Evolutionary conservation across 2,797 vertebrate genomes (phyloP).

Genomic region (Gallinago solitaria): DNA sequence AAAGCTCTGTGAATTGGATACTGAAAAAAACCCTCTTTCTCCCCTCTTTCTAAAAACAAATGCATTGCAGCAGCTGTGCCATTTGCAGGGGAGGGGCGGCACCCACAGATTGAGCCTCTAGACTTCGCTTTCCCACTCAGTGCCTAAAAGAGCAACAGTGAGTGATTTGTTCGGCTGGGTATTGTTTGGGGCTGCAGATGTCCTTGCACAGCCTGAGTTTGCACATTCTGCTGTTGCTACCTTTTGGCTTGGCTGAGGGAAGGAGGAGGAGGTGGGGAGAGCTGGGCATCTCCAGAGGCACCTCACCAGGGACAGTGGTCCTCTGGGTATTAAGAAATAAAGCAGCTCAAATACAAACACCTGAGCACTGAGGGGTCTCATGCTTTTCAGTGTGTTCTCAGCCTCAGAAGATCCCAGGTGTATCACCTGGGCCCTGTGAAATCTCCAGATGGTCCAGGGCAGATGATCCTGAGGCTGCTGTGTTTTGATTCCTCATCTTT

Average conservation of each 20-base stretch:
- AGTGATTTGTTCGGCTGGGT: not conserved
- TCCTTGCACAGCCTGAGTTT: not conserved
- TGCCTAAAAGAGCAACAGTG: conserved; percentile 14
- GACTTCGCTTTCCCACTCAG: conserved; percentile 21
- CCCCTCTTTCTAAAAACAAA: conserved; percentile 48
- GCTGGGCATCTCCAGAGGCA: not conserved
- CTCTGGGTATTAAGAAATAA: not conserved
- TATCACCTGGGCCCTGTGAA: not conserved
- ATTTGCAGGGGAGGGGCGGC: conserved; percentile 38
- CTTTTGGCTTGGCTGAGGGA: not conserved
- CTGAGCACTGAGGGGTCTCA: fast-evolving
- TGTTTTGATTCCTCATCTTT: not conserved
- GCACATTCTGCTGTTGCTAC: not conserved
- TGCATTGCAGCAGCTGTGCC: conserved; percentile 61
- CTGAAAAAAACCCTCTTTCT: conserved; percentile 38
- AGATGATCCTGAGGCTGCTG: not conserved
- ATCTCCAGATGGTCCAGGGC: not conserved
- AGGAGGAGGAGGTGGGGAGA: not conserved
- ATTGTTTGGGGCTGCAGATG: conserved; percentile 15
- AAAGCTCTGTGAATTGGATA: conserved; percentile 63
- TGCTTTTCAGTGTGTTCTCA: fast-evolving
- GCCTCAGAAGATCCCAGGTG: not conserved
- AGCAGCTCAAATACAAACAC: not conserved
- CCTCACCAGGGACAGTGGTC: not conserved
- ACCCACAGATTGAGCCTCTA: conserved; percentile 4